phyloP scores from a whole-genome alignment of 2,113 vertebrate species.

The Corythornis madagascariensis region DNA sequence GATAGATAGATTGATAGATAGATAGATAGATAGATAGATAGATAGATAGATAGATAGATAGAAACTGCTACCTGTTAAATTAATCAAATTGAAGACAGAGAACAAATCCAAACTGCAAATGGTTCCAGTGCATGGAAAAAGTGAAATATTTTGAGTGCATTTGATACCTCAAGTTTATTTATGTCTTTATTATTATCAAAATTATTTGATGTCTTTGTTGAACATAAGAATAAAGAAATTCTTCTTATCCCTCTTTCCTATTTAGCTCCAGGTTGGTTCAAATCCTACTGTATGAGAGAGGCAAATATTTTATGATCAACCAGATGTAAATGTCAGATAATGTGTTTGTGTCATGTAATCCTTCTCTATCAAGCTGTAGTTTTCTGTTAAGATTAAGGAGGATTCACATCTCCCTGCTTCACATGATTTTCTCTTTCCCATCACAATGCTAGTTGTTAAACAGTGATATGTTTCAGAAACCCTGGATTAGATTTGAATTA shows the following conservation, averaged over 20 bases:
- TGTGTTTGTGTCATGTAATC: constrained; percentile 23
- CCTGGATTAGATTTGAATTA: not conserved
- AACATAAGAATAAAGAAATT: not conserved
- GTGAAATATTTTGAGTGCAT: not conserved
- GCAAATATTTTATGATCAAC: constrained; percentile 14
- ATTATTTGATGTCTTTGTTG: not conserved
- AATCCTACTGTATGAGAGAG: not conserved
- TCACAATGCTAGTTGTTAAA: not conserved
- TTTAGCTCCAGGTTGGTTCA: not conserved
- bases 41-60: not conserved
- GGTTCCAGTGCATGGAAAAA: not conserved
- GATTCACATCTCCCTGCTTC: not conserved
- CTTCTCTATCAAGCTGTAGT: not conserved
- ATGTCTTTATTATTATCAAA: not conserved
- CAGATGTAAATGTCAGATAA: constrained; percentile 23
- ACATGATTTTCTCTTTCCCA: constrained; percentile 21
- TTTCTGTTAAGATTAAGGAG: constrained; percentile 23
- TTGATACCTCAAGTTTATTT: not conserved
- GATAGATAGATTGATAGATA: too few relatives aligned
- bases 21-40: too few relatives aligned
- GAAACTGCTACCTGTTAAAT: not conserved
- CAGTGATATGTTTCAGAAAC: not conserved
- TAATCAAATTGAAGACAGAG: not conserved
- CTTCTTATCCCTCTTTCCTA: not conserved
- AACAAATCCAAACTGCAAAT: not conserved